Conservation (phyloP, 2,888 invertebrate species). For the Drosophila mulleri region DNA sequence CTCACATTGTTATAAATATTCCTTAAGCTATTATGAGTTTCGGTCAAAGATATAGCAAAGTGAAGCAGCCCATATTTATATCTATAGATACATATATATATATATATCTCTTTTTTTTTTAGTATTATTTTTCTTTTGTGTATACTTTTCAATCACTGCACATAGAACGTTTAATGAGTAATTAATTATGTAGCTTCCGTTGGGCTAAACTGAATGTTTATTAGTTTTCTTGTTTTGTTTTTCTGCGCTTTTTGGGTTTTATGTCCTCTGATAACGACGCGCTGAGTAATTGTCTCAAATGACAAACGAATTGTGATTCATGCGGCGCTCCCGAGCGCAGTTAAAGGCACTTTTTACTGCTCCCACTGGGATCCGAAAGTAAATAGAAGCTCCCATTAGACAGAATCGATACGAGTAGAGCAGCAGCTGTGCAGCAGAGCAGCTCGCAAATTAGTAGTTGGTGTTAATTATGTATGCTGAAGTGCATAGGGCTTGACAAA, state of each 20-base stretch:
- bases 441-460: background rate
- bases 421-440: background rate
- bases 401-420: background rate
- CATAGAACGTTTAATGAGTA: background rate
- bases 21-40: background rate
- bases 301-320: constrained; percentile 16
- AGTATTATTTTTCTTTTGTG: no score
- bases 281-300: constrained; percentile 11
- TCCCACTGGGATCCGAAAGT: background rate
- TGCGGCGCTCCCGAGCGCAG: constrained; percentile 2
- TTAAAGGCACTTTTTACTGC: background rate
- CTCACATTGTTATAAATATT: background rate
- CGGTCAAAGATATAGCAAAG: background rate
- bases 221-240: background rate
- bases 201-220: constrained; percentile 2
- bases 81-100: no score
- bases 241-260: background rate
- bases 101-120: no score
- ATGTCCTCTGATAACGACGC: constrained; percentile 23
- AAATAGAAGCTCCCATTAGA: background rate
- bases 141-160: background rate
- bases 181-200: constrained; percentile 25
- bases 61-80: background rate
- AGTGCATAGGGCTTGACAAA: constrained; percentile 25
- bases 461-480: constrained; percentile 39